phyloP scores from a whole-genome alignment of 1,140 invertebrate species.

The Uloborus diversus region DNA sequence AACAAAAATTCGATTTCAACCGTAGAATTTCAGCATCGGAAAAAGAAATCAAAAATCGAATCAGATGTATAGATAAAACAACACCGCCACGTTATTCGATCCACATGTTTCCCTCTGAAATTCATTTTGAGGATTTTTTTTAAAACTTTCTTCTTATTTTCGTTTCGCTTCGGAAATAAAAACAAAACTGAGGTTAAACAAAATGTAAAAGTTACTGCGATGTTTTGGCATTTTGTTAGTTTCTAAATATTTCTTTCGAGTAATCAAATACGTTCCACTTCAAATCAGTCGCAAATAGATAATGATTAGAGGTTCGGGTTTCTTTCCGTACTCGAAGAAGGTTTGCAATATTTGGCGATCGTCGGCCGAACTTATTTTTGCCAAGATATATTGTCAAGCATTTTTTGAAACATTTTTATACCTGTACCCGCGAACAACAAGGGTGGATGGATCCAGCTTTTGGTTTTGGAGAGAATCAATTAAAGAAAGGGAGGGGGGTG shows the following conservation, averaged over 20 bases:
- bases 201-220: not conserved
- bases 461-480: no score
- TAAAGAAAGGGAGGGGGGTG: no score
- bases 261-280: constrained; percentile 30
- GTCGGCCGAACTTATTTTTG: not conserved
- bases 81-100: no score
- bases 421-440: no score
- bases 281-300: constrained; percentile 50
- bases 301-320: constrained; percentile 49
- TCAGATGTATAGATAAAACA: no score
- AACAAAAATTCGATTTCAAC: no score
- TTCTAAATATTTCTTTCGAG: constrained; percentile 29
- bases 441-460: no score
- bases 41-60: no score
- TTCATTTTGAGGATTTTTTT: not conserved
- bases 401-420: no score
- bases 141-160: not conserved
- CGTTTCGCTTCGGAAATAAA: not conserved
- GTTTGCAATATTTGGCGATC: not conserved
- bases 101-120: constrained; percentile 4
- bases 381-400: no score
- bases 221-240: constrained; percentile 27
- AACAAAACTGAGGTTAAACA: not conserved
- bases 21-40: no score
- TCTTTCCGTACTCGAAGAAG: constrained; percentile 11